phyloP scores from a whole-genome alignment of 2,888 invertebrate species.

The Mechanitis mazaeus region DNA sequence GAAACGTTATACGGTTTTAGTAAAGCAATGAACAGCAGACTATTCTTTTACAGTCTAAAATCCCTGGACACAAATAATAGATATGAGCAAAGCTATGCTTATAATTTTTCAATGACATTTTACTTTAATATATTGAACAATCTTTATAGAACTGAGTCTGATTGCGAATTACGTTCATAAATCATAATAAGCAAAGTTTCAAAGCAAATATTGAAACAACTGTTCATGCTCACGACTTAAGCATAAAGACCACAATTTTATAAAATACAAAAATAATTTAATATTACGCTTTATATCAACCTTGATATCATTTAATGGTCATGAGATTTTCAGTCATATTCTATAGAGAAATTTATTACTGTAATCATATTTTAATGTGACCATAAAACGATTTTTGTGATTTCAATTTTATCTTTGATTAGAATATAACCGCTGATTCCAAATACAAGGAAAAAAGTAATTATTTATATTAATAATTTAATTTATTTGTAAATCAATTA shows the following conservation, averaged over 20 bases:
- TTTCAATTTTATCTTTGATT: neutral
- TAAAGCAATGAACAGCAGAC: neutral
- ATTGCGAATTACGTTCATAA: neutral
- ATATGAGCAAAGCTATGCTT: neutral
- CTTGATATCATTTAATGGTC: conserved; percentile 11
- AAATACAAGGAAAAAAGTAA: no score
- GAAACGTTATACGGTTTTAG: neutral
- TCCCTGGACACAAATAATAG: conserved; percentile 5
- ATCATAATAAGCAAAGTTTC: conserved; percentile 4
- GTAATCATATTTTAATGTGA: conserved; percentile 8
- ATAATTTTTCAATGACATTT: conserved; percentile 1
- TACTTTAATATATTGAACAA: neutral
- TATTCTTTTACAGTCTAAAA: conserved; percentile 1
- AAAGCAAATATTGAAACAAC: conserved; percentile 6
- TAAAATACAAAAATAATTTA: conserved; percentile 14
- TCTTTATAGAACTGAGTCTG: neutral
- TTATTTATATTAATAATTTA: no score
- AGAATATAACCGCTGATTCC: no score
- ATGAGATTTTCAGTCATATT: conserved; percentile 15
- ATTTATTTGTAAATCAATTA: neutral
- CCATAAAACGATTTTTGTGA: neutral
- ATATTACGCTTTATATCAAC: conserved; percentile 9
- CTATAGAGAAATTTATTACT: conserved; percentile 14
- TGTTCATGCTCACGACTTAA: neutral
- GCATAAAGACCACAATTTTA: neutral